Base-by-base conservation (phyloP, 2,113 vertebrate species). In the Pachyramphus minor region DNA sequence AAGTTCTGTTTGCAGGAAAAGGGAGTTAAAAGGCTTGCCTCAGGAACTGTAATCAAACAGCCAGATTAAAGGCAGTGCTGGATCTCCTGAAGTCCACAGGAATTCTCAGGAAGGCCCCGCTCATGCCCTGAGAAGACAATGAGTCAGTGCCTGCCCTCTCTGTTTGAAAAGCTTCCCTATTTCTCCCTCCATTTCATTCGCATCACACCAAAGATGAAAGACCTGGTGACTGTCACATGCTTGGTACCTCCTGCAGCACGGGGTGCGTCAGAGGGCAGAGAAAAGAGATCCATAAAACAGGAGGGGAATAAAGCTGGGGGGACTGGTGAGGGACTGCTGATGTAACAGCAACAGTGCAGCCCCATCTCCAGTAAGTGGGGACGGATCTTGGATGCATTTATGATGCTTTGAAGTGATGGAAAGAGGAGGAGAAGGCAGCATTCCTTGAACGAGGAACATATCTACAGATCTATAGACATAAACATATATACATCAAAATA, bases 1-100 rank as follows among this genome's bases (percentile, higher is more conserved):
- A 96, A 95, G 91, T 87, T 94, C 78, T 87, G 88, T 84, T 96
- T 96, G 92, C 81, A 79, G 78, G 53, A 35, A 96, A 94, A 92
- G 20, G 58, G 83, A 95, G 88, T 90, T 94, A 93, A 96, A 96
- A 97, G 88, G 58, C 76, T 95, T 81, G 76, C 69, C 90, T 94
- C 2, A 5, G 88, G 82, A 81, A 21, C 92, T 87, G 85, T 56
- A 96, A 95, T 92, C 88, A 93, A 93, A 93, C 55, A 24, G 44
- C 6, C 76, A 84, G 72, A 94, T 94, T 84, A 96, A 96, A 96
- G 84, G 73, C 90, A 89, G 80, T 0, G 14, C 79, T 88, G 90
- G 72, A 64, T 97, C 67, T 93, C 88, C 85, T 92, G 76, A 92
- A 93, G 88, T 60, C 90, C 95, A 84, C 79, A 92, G 83, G 92